These are phyloP conservation scores for Drosophila koepferae DNA, from an alignment of 2,888 invertebrate species.

Conservation along the genomic window DNA sequence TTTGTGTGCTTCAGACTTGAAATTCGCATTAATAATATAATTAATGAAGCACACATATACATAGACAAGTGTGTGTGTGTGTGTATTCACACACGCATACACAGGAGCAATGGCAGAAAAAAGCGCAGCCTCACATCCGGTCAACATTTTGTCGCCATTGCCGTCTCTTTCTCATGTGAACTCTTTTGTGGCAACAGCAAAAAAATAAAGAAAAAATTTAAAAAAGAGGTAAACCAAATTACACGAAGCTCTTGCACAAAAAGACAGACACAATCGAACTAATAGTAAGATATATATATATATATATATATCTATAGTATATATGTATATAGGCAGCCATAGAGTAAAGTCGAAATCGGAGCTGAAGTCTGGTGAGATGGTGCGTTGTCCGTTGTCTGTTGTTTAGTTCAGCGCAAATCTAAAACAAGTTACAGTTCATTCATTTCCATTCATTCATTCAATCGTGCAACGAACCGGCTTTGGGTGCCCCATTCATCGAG, in stretches of 20 bases:
- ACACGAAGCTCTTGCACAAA: conserved; percentile 63
- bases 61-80: neutral
- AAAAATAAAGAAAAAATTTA: conserved; percentile 24
- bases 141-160: conserved; percentile 81
- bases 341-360: conserved; percentile 11
- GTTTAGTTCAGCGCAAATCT: conserved; percentile 72
- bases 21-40: conserved; percentile 80
- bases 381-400: conserved; percentile 72
- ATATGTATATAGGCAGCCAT: conserved; percentile 6
- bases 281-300: neutral
- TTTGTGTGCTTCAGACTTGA: conserved; percentile 57
- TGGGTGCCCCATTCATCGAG: conserved; percentile 67
- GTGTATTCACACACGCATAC: neutral
- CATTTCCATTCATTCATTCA: conserved; percentile 67
- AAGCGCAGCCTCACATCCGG: conserved; percentile 83
- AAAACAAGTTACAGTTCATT: conserved; percentile 81
- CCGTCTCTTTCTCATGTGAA: conserved; percentile 78
- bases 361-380: conserved; percentile 64
- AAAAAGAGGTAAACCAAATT: conserved; percentile 75
- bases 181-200: conserved; percentile 67
- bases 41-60: conserved; percentile 57
- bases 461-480: conserved; percentile 57
- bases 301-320: neutral
- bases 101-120: conserved; percentile 60
- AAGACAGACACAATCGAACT: conserved; percentile 22